These are phyloP conservation scores for Empis livida DNA, from an alignment of 2,888 invertebrate genomes.

Conservation along the genomic window DNA sequence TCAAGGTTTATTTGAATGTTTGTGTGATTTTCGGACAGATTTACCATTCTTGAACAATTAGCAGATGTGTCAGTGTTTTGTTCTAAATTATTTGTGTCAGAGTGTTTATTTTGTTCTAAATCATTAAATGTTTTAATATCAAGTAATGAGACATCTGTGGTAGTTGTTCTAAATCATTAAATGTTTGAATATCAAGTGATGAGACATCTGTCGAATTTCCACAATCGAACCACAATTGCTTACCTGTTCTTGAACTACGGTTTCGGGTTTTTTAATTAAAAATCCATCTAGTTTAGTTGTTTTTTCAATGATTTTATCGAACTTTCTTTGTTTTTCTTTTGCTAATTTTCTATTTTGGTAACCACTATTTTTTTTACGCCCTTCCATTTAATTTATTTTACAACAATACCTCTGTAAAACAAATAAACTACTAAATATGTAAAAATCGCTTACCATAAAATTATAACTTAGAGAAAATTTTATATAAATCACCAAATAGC, in stretches of 20 bases:
- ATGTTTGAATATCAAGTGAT: too few relatives aligned
- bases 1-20: too few relatives aligned
- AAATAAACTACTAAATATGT: background rate
- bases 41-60: too few relatives aligned
- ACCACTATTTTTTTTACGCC: background rate
- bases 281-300: too few relatives aligned
- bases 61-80: too few relatives aligned
- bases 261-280: background rate
- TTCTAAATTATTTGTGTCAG: background rate
- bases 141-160: background rate
- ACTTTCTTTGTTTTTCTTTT: background rate
- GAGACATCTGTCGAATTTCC: too few relatives aligned
- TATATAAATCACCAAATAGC: too few relatives aligned
- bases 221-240: background rate
- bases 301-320: background rate
- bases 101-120: background rate
- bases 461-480: too few relatives aligned
- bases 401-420: background rate
- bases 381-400: too few relatives aligned
- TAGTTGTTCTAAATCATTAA: too few relatives aligned
- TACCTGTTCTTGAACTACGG: background rate
- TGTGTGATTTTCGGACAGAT: too few relatives aligned
- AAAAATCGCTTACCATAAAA: background rate
- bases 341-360: background rate
- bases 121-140: background rate